Conservation (phyloP, 2,797 vertebrate genomes). For the Glyptemys insculpta region DNA sequence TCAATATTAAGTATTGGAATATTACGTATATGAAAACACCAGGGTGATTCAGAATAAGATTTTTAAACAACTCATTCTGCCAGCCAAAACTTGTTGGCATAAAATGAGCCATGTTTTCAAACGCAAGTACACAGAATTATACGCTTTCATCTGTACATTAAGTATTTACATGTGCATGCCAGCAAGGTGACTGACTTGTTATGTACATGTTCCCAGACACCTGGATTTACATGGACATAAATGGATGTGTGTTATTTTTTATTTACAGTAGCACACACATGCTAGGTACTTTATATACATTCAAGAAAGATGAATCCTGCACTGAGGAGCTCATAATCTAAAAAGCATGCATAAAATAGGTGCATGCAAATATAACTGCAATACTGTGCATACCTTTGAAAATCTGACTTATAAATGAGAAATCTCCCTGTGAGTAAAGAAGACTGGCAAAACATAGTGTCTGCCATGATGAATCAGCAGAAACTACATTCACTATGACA, state of each 20-base stretch:
- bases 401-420: neutral
- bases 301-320: neutral
- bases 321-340: neutral
- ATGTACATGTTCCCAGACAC: neutral
- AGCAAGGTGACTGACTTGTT: neutral
- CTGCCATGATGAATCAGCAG: constrained; percentile 28
- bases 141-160: neutral
- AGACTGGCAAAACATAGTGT: neutral
- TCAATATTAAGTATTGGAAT: neutral
- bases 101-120: neutral
- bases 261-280: neutral
- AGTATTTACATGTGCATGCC: neutral
- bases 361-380: neutral
- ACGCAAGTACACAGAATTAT: neutral
- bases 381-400: neutral
- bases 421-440: neutral
- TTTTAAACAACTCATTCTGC: neutral
- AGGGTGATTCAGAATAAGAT: neutral
- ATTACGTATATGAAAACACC: neutral
- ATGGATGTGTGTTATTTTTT: neutral
- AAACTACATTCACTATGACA: constrained; percentile 11
- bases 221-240: neutral
- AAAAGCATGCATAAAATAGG: constrained; percentile 1
- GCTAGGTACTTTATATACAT: neutral
- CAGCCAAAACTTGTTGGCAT: neutral